These are phyloP conservation scores for Ceratitis capitata DNA, from an alignment of 1,140 invertebrate genomes.

Conservation along the genomic window DNA sequence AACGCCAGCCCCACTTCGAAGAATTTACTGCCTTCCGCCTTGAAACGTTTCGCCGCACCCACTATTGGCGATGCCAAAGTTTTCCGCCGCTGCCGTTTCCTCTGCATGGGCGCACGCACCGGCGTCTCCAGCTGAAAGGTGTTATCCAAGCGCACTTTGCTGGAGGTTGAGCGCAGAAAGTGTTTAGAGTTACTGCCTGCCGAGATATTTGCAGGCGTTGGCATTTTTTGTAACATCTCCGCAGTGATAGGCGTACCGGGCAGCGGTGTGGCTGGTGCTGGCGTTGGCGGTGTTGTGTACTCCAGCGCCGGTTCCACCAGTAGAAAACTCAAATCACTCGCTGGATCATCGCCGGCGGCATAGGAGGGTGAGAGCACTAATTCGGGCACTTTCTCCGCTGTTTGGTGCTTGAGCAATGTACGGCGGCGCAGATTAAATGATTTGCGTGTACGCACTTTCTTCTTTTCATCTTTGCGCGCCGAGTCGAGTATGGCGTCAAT, in stretches of 20 bases:
- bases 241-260: constrained; percentile 45
- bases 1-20: constrained; percentile 60
- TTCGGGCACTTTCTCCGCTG: constrained; percentile 18
- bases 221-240: neutral
- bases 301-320: constrained; percentile 22
- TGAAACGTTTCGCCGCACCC: constrained; percentile 52
- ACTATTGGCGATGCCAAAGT: neutral
- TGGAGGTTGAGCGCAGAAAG: neutral
- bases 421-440: constrained; percentile 59
- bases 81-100: neutral
- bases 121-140: constrained; percentile 57
- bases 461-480: constrained; percentile 56
- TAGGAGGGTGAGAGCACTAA: constrained; percentile 60
- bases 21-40: constrained; percentile 56
- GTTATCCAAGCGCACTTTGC: neutral
- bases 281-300: constrained; percentile 49
- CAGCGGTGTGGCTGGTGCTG: constrained; percentile 44
- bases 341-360: constrained; percentile 60
- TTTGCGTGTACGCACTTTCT: constrained; percentile 52
- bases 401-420: constrained; percentile 58
- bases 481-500: constrained; percentile 63
- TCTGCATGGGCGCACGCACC: constrained; percentile 42
- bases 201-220: neutral
- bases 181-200: neutral
- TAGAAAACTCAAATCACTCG: constrained; percentile 58